Evolutionary conservation across 1,140 invertebrate genomes (phyloP), one percentile per base, ranked within the genome.

Genomic region (Heliconius himera): DNA sequence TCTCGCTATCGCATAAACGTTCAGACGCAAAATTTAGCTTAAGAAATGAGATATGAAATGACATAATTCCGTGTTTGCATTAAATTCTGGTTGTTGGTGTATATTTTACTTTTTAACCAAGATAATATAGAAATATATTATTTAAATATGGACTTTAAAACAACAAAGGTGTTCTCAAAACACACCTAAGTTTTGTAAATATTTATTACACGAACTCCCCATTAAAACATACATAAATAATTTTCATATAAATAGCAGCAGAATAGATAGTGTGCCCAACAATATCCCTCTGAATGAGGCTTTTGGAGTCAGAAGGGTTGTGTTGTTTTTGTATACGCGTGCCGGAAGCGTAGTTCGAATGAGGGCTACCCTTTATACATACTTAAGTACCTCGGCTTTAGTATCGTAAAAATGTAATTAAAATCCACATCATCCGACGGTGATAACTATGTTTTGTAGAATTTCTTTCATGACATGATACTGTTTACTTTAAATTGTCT

Each of bases 351-450:
- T 80, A 86, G 81, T 87, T 88, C 84, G 81, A 88, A 89, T 89
- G 83, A 85, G 86, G 89, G 88, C 86, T 86, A 83, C 91, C 88
- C 89, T 90, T 91, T 87, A 88, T 91, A 93, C 90, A 91, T 92
- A 90, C 90, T 92, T 87, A 88, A 91, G 85, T 88, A 86, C 83
- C 85, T 84, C 73, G 85, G 91, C 88, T 92, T 91, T 91, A 90
- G 88, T 92, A 92, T 91, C 90, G 88, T 91, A 94, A 93, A 93
- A 94, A 92, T 93, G 91, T 91, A 94, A 94, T 94, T 94, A 94
- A 94, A 94, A 94, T 90, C 90, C 89, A 92, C 89, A 89, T 90
- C 90, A 89, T 89, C 88, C 87, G 81, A 83, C 82, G 80, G 85
- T 88, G 89, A 90, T 90, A 91, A 93, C 90, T 91, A 91, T 83